These are phyloP conservation scores for Syndactyla subalaris DNA, from an alignment of 2,797 vertebrate species.

Conservation along the genomic window DNA sequence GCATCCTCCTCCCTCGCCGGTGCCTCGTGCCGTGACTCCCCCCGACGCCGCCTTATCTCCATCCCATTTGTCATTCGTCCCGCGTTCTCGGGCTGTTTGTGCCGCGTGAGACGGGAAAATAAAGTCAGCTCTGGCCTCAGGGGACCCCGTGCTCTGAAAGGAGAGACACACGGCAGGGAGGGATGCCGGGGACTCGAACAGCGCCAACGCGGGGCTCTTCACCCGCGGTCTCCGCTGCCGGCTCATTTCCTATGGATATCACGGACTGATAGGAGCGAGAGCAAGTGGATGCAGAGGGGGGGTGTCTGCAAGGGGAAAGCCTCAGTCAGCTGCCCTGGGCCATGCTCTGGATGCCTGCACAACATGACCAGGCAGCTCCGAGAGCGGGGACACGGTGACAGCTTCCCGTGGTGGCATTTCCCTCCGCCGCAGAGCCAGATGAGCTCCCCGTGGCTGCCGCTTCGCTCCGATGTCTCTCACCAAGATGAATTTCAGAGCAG, in stretches of 20 bases:
- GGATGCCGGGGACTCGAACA: neutral
- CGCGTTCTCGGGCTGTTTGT: neutral
- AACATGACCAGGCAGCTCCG: neutral
- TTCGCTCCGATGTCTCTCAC: neutral
- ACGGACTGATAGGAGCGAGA: neutral
- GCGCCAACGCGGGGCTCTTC: fast-evolving
- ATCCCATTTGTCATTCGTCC: neutral
- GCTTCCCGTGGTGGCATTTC: neutral
- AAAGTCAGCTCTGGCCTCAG: conserved; percentile 19
- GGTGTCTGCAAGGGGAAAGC: fast-evolving
- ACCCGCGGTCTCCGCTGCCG: neutral
- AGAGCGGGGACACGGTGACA: neutral
- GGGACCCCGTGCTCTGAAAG: neutral
- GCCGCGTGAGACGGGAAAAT: conserved; percentile 1
- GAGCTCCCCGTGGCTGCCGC: neutral
- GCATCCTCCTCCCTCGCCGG: neutral
- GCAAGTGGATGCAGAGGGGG: neutral
- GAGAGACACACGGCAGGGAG: neutral
- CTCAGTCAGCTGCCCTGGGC: fast-evolving
- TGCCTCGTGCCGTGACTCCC: neutral
- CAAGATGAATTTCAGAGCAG: neutral
- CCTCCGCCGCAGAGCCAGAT: neutral
- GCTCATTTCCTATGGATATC: neutral
- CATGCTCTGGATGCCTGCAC: neutral
- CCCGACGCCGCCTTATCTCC: neutral